Conservation (phyloP, 2,888 invertebrate genomes). For the Selenia dentaria region DNA sequence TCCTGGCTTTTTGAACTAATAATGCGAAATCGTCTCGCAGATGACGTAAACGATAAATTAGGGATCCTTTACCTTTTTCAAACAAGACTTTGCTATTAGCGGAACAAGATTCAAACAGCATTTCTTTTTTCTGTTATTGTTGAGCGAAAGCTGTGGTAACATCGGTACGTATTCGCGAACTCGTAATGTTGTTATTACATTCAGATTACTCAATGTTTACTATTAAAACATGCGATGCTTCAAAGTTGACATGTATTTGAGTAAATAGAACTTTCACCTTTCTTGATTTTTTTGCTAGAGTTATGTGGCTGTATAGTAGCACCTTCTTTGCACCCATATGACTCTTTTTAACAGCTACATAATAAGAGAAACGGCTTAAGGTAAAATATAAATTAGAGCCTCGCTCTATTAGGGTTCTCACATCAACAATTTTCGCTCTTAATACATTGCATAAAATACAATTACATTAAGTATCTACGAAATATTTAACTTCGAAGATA, state of each 20-base stretch:
- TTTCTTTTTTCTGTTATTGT: conserved; percentile 37
- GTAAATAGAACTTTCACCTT: conserved; percentile 71
- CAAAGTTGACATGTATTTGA: conserved; percentile 55
- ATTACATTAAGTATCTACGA: too few relatives aligned
- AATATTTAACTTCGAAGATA: too few relatives aligned
- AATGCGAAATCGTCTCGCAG: conserved; percentile 27
- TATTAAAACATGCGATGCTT: conserved; percentile 62
- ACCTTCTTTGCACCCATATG: too few relatives aligned
- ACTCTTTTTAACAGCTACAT: too few relatives aligned
- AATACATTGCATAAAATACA: too few relatives aligned
- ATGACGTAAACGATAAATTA: conserved; percentile 50
- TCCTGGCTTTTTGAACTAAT: conserved; percentile 12
- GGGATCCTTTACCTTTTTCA: conserved; percentile 41
- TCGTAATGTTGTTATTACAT: conserved; percentile 59
- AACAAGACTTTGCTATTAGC: conserved; percentile 60
- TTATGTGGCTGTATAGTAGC: too few relatives aligned
- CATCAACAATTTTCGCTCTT: too few relatives aligned
- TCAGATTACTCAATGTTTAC: conserved; percentile 73
- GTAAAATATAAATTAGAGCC: too few relatives aligned
- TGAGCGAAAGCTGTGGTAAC: conserved; percentile 48
- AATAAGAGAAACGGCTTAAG: too few relatives aligned
- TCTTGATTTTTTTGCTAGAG: conserved; percentile 21
- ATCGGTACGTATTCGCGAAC: conserved; percentile 53
- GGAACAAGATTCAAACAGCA: conserved; percentile 22
- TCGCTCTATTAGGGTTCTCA: too few relatives aligned